Evolutionary conservation across 1,140 invertebrate species (phyloP).

Genomic region (Bombus waltoni): DNA sequence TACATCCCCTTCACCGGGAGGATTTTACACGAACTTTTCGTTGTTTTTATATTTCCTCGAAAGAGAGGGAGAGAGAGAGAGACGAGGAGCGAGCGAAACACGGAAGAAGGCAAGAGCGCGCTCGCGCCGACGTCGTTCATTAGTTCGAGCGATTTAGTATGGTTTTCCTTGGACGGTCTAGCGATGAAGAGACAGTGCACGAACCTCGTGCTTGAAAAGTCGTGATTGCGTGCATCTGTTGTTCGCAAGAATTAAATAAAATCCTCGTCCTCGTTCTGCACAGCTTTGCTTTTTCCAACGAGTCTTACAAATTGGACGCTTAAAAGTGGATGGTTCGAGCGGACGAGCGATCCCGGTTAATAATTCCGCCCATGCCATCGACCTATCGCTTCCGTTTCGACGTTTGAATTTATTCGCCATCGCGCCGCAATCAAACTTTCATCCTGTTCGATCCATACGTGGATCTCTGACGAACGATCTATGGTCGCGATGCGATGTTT

Average conservation of each 20-base stretch:
- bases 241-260: conserved; percentile 3
- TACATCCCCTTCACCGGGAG: not conserved
- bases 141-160: conserved; percentile 30
- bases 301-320: not conserved
- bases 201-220: not conserved
- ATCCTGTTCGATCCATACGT: not conserved
- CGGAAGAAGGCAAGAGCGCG: not conserved
- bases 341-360: not conserved
- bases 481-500: not conserved
- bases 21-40: not conserved
- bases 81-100: not conserved
- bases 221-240: not conserved
- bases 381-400: not conserved
- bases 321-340: not conserved
- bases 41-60: not conserved
- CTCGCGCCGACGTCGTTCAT: not conserved
- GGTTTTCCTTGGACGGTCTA: not conserved
- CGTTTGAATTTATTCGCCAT: conserved; percentile 5
- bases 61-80: no score
- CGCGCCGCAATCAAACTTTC: conserved; percentile 13
- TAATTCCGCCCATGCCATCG: conserved; percentile 8
- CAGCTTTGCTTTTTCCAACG: not conserved
- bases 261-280: not conserved
- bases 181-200: not conserved
- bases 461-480: not conserved